These are phyloP conservation scores for Chloroclysta siterata DNA, from an alignment of 2,888 invertebrate genomes.

Conservation along the genomic window DNA sequence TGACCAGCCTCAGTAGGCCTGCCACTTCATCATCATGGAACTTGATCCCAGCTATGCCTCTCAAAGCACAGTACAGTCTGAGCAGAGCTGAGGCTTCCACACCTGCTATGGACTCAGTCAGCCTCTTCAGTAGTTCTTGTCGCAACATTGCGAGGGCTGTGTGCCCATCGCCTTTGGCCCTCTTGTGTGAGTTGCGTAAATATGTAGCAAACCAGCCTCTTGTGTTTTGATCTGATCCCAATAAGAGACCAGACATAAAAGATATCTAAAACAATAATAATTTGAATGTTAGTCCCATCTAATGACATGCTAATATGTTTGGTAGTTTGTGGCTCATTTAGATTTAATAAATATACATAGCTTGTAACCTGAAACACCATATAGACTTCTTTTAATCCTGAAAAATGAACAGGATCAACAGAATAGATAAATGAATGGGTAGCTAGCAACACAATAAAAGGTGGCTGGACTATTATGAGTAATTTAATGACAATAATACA, in stretches of 20 bases:
- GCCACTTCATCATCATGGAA: conserved; percentile 96
- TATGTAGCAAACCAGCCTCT: conserved; percentile 97
- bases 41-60: conserved; percentile 97
- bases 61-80: conserved; percentile 95
- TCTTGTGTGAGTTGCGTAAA: conserved; percentile 93
- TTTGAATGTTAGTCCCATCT: background rate
- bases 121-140: conserved; percentile 89
- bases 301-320: background rate
- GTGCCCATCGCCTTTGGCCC: conserved; percentile 90
- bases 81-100: conserved; percentile 96
- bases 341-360: too few relatives aligned
- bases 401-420: too few relatives aligned
- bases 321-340: too few relatives aligned
- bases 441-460: too few relatives aligned
- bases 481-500: too few relatives aligned
- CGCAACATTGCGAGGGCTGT: conserved; percentile 88
- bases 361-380: too few relatives aligned
- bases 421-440: too few relatives aligned
- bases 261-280: conserved; percentile 83
- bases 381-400: too few relatives aligned
- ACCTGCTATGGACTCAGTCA: conserved; percentile 88
- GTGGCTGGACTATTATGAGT: too few relatives aligned
- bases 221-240: conserved; percentile 95
- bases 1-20: conserved; percentile 92
- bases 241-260: conserved; percentile 94